phyloP scores from a whole-genome alignment of 2,797 vertebrate species.

The Harpagifer antarcticus region DNA sequence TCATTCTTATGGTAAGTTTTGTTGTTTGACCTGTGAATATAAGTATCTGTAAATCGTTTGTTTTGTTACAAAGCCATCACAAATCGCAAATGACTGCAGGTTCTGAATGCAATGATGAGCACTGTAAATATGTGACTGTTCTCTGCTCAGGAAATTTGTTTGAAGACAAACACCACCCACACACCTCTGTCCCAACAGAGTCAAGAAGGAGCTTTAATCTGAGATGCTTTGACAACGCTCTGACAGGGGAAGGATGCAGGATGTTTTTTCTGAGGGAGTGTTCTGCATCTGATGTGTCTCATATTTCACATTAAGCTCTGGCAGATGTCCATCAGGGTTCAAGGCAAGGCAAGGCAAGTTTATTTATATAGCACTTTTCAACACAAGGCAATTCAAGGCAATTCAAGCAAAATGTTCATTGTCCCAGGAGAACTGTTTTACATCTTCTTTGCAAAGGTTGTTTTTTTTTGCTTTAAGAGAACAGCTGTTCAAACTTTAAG shows the following conservation, averaged over 20 bases:
- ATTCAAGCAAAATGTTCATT: not conserved
- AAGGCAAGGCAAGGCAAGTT: too few species aligned
- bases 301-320: conserved; percentile 8
- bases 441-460: not conserved
- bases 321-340: conserved; percentile 13
- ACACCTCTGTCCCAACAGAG: conserved; percentile 28
- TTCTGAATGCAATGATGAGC: conserved; percentile 7
- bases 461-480: conserved; percentile 2
- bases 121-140: conserved; percentile 16
- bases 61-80: conserved; percentile 5
- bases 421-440: conserved; percentile 7
- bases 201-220: conserved; percentile 40
- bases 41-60: not conserved
- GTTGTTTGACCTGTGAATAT: conserved; percentile 7
- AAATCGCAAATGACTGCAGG: conserved; percentile 18
- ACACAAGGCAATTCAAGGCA: too few species aligned
- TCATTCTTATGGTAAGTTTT: conserved; percentile 8
- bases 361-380: too few species aligned
- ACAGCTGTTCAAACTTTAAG: conserved; percentile 14
- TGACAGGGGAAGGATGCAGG: conserved; percentile 5
- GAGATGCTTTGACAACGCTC: conserved; percentile 29
- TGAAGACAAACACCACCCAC: conserved; percentile 37
- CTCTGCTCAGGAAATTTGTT: conserved; percentile 28
- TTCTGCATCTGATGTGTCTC: conserved; percentile 9
- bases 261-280: not conserved